Evolutionary conservation across 2,797 vertebrate species (phyloP).

Genomic region (Labroides dimidiatus): DNA sequence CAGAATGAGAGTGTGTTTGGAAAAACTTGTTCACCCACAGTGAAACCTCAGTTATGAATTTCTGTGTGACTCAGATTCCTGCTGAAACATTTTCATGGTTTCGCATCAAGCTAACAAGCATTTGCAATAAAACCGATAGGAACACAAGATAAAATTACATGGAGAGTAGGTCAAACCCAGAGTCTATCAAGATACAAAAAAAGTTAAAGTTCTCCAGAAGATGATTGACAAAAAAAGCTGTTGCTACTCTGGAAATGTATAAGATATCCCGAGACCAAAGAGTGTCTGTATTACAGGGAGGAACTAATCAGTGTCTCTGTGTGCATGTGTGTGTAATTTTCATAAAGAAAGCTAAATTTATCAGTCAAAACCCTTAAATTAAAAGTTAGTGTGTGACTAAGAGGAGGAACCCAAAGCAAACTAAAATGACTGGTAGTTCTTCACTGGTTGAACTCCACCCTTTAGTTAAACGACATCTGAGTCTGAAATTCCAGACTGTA

Average conservation of each 20-base stretch:
- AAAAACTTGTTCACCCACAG: constrained; percentile 50
- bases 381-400: neutral
- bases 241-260: rapidly evolving
- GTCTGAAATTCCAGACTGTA: neutral
- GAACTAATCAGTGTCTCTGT: neutral
- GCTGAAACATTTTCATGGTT: constrained; percentile 2
- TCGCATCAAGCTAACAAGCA: constrained; percentile 16
- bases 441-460: neutral
- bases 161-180: neutral
- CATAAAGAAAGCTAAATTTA: neutral
- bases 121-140: constrained; percentile 1
- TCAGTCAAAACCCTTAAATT: neutral
- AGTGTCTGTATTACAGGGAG: neutral
- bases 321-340: neutral
- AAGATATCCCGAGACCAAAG: neutral
- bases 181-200: neutral
- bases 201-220: neutral
- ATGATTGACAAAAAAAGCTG: neutral
- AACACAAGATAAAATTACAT: neutral
- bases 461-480: neutral
- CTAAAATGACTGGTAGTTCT: neutral
- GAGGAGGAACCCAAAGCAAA: neutral
- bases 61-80: constrained; percentile 48
- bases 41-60: constrained; percentile 42
- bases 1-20: constrained; percentile 31